Conservation (phyloP, 2,888 invertebrate species). For the Ferdinandea cuprea region DNA sequence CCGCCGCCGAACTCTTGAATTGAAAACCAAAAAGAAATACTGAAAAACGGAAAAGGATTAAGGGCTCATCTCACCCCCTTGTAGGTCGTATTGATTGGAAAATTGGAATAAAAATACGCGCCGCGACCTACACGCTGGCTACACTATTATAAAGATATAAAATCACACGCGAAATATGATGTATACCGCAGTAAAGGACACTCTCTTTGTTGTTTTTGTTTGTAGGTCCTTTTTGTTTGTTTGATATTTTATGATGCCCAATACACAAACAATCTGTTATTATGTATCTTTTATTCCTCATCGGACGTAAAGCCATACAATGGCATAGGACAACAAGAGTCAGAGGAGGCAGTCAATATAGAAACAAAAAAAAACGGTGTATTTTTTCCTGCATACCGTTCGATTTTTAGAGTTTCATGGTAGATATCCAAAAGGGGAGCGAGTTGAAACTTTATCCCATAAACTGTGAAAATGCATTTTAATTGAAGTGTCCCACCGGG, state of each 20-base stretch:
- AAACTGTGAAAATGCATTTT: constrained; percentile 82
- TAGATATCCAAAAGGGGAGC: constrained; percentile 1
- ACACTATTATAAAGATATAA: constrained; percentile 81
- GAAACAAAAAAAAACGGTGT: not conserved
- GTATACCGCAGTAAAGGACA: constrained; percentile 59
- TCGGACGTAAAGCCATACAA: not conserved
- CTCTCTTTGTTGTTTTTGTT: constrained; percentile 32
- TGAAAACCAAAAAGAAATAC: constrained; percentile 40
- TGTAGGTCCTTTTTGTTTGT: constrained; percentile 49
- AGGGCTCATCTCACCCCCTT: constrained; percentile 54
- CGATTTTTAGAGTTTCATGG: constrained; percentile 46
- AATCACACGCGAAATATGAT: constrained; percentile 75
- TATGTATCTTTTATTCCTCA: constrained; percentile 68
- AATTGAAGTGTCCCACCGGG: constrained; percentile 82
- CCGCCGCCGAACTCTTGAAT: constrained; percentile 17
- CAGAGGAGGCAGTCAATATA: constrained; percentile 17
- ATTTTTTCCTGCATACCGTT: constrained; percentile 5
- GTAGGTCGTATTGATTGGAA: constrained; percentile 79
- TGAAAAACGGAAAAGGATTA: not conserved
- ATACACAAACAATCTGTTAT: constrained; percentile 72
- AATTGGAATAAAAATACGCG: constrained; percentile 79
- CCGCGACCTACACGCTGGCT: constrained; percentile 78
- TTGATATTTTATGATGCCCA: constrained; percentile 65
- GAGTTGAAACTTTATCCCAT: constrained; percentile 78
- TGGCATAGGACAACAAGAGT: not conserved